Evolutionary conservation across 2,888 invertebrate species (phyloP).

Genomic region (Rotaria socialis): DNA sequence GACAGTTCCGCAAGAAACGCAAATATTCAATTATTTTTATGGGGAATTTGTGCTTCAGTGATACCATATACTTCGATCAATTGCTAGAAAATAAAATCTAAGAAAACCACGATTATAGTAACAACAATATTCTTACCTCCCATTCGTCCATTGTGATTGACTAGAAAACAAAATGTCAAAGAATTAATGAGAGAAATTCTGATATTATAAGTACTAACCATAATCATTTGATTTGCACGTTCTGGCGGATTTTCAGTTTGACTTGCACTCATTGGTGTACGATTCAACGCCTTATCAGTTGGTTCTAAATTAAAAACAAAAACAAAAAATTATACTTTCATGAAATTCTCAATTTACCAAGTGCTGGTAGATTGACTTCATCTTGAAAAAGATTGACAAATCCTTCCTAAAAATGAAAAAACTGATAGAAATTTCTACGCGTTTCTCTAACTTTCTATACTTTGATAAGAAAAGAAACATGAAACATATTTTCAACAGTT

Average conservation of each 20-base stretch:
- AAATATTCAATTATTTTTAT: neutral
- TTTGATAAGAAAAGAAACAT: conserved; percentile 10
- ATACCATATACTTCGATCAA: neutral
- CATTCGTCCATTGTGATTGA: neutral
- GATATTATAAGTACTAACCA: neutral
- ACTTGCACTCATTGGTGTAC: neutral
- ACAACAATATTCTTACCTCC: neutral
- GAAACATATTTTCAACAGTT: conserved; percentile 32
- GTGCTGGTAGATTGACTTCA: neutral
- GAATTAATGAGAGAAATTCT: no score
- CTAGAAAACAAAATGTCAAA: neutral
- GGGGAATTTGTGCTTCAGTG: neutral
- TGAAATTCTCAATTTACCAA: no score
- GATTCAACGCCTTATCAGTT: neutral
- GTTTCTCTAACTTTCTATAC: neutral
- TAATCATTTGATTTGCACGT: conserved; percentile 1
- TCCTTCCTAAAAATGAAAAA: neutral
- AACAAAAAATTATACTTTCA: no score
- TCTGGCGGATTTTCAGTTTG: neutral
- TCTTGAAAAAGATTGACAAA: neutral
- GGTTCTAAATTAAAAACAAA: neutral
- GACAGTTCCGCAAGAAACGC: neutral
- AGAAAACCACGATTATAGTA: neutral
- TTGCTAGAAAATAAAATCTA: neutral
- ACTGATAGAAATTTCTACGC: neutral